A percentile compares a stretch with the other conserved stretches of the same genome.
Conservation (phyloP, 2,888 invertebrate genomes). For the Ecliptopera silaceata region DNA sequence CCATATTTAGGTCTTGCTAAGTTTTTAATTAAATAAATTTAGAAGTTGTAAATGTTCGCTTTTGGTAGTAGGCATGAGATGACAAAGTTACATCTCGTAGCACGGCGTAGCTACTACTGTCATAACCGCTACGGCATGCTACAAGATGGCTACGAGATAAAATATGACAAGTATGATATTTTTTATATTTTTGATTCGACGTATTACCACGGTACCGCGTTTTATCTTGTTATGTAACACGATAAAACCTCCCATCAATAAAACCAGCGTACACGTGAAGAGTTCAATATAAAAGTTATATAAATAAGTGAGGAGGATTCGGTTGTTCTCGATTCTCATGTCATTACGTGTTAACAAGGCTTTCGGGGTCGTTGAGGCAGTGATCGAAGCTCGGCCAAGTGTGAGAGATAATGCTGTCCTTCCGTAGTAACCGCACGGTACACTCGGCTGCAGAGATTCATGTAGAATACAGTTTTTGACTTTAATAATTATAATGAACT, state of each 20-base stretch:
- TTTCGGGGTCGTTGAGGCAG: constrained; percentile 69
- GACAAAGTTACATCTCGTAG: no score
- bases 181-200: no score
- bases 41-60: no score
- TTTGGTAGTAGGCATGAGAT: no score
- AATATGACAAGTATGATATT: no score
- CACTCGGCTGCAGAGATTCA: not conserved
- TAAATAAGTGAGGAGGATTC: constrained; percentile 64
- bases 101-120: no score
- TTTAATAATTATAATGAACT: no score
- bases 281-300: constrained; percentile 53
- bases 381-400: constrained; percentile 78
- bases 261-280: constrained; percentile 40
- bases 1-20: not conserved
- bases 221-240: not conserved
- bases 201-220: no score
- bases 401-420: constrained; percentile 72
- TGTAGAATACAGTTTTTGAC: not conserved
- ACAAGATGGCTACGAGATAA: no score
- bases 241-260: constrained; percentile 33
- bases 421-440: constrained; percentile 34
- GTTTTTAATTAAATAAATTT: no score
- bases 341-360: constrained; percentile 76
- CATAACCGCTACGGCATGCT: no score
- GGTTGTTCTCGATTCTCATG: constrained; percentile 67